Base-by-base conservation (phyloP, 2,113 vertebrate species). In the Cavia porcellus region DNA sequence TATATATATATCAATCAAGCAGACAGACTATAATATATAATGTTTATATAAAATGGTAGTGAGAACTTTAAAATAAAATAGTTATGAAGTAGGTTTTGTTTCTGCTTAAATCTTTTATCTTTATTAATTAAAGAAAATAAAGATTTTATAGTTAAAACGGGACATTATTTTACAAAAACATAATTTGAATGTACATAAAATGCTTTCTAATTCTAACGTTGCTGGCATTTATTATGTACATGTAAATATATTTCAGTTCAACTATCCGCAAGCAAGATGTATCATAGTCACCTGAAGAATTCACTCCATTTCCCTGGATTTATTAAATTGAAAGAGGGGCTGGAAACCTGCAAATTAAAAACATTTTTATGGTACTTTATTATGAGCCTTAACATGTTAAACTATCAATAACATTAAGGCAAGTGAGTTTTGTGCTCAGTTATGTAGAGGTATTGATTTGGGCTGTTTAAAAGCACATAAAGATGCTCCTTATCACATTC, bases 61-160 rank as follows among this genome's bases (percentile, higher is more conserved):
- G 8, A 50, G 25, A 45, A 32, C 13, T 50, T 50, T 30, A 52
- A 79, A 79, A 79, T 50, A 14, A 50, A 79, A n/a, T 4, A 45
- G 72, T 45, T 75, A 74, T 45, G 38, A 45, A 45, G 5, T 12
- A 45, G 38, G 72, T n/a, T 32, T 90, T 66, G 45, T 90, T 87
- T 64, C 75, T 88, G 35, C 57, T 35, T 0, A 45, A 83, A 79
- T 95, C 66, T 97, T 98, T 97, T 93, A 52, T 1, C 17, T 94
- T 92, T 35, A 70, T 45, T 96, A 10, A 93, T 90, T 57, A 75
- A 97, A 97, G 82, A 95, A 92, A 83, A 92, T 59, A 96, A 11
- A 90, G 3, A 89, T 95, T 98, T 98, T 95, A 61, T 92, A 87
- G 11, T 30, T 64, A 20, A 89, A 92, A 10, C 59, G 61, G 59